These are phyloP conservation scores for Caenorhabditis afra DNA, from an alignment of 2,888 invertebrate species.

Conservation along the genomic window DNA sequence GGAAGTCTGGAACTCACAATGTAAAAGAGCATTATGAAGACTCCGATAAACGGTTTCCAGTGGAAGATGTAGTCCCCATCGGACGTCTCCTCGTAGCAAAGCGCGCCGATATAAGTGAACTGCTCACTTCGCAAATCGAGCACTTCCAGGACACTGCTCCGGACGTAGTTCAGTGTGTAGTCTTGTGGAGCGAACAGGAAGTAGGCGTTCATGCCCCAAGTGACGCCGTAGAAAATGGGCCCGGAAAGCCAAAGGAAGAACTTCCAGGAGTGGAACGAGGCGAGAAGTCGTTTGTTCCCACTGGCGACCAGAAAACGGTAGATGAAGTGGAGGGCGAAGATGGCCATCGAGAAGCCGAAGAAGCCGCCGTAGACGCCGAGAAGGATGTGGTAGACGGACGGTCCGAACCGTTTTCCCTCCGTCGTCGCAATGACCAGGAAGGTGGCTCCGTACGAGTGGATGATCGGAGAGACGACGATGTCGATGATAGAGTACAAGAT, in stretches of 20 bases:
- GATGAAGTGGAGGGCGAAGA: constrained; percentile 16
- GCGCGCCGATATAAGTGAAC: no score
- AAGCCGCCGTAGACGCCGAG: constrained; percentile 8
- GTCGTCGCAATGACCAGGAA: background rate
- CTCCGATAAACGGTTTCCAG: no score
- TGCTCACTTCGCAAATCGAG: no score
- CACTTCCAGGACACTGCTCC: no score
- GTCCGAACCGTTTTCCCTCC: background rate
- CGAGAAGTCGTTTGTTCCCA: background rate
- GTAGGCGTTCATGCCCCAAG: background rate
- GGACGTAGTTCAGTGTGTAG: no score
- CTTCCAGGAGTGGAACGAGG: background rate
- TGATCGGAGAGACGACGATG: background rate
- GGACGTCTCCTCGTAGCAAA: no score
- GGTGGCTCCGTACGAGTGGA: background rate
- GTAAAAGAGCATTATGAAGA: no score
- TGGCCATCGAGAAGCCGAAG: constrained; percentile 6
- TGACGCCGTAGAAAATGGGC: background rate
- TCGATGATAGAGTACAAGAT: constrained; percentile 10
- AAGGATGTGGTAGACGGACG: background rate
- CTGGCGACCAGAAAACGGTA: constrained; percentile 17
- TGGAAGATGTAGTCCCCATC: no score
- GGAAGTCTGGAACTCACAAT: no score
- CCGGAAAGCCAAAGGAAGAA: constrained; percentile 1
- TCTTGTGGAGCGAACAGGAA: background rate